These are phyloP conservation scores for Nematopogon swammerdamellus DNA, from an alignment of 2,888 invertebrate genomes.

Conservation along the genomic window DNA sequence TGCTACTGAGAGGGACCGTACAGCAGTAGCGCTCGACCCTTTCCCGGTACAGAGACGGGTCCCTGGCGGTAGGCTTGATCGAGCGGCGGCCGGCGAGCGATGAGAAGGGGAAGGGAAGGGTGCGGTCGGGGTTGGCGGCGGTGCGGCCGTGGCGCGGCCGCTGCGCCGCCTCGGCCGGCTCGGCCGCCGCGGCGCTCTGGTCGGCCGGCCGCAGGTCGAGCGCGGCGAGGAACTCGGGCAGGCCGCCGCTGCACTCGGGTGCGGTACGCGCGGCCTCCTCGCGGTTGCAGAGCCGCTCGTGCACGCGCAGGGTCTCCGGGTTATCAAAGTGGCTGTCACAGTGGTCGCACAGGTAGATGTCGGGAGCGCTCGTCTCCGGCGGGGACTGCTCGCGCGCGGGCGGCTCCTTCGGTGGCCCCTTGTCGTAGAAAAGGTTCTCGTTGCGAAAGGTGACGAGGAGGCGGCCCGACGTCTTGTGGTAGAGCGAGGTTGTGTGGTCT, in stretches of 20 bases:
- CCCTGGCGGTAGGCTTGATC: slow-evolving; percentile 28
- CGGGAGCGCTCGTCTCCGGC: slow-evolving; percentile 57
- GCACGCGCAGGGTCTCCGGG: slow-evolving; percentile 30
- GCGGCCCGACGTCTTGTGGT: slow-evolving; percentile 61
- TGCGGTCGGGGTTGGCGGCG: slow-evolving; percentile 33
- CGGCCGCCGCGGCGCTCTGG: slow-evolving; percentile 14
- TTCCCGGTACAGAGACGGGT: slow-evolving; percentile 32
- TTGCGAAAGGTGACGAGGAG: slow-evolving; percentile 72
- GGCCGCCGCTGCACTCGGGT: slow-evolving; percentile 23
- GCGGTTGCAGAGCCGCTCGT: slow-evolving; percentile 47
- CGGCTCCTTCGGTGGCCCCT: slow-evolving; percentile 31
- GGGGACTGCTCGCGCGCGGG: slow-evolving; percentile 34
- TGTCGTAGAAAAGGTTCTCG: slow-evolving; percentile 63
- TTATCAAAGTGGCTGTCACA: slow-evolving; percentile 71
- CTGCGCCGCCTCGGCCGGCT: slow-evolving; percentile 6
- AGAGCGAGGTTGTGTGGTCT: slow-evolving; percentile 70
- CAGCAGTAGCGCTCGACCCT: slow-evolving; percentile 43
- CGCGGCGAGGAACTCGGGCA: slow-evolving; percentile 38
- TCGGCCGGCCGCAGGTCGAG: slow-evolving; percentile 29
- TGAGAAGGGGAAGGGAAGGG: slow-evolving; percentile 47
- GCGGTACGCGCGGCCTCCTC: slow-evolving; percentile 19
- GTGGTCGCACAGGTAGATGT: slow-evolving; percentile 72
- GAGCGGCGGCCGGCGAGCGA: slow-evolving; percentile 42
- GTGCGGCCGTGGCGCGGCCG: slow-evolving; percentile 31
- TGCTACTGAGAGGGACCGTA: slow-evolving; percentile 24